Conservation (phyloP, 2,888 invertebrate species). For the Cylindroiulus punctatus region DNA sequence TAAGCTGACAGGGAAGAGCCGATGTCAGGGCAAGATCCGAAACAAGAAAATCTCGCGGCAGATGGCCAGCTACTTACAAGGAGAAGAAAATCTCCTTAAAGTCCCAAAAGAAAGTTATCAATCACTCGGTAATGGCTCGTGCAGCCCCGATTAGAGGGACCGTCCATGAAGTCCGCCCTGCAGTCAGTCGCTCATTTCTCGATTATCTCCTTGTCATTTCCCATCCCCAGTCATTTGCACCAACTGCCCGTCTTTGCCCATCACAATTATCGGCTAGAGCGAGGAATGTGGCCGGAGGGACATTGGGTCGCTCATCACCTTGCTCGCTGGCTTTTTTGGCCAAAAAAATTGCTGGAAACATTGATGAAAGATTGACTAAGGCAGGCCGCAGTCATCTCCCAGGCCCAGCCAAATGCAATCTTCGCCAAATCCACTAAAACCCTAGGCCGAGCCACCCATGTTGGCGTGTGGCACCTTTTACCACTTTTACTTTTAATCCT, state of each 20-base stretch:
- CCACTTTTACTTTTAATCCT: neutral
- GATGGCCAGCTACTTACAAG: neutral
- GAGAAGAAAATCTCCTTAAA: conserved; percentile 20
- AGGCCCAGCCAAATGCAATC: neutral
- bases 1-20: neutral
- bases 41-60: conserved; percentile 33
- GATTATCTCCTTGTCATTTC: conserved; percentile 26
- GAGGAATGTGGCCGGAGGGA: neutral
- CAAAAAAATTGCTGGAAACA: neutral
- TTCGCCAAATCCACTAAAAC: neutral
- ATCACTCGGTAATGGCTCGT: conserved; percentile 28
- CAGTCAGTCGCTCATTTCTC: neutral
- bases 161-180: conserved; percentile 25
- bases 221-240: neutral
- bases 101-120: conserved; percentile 11
- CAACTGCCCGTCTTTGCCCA: neutral
- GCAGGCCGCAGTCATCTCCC: neutral
- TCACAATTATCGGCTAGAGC: neutral
- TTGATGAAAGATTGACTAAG: neutral
- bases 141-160: conserved; percentile 5
- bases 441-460: neutral
- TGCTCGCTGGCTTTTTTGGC: neutral
- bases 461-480: neutral
- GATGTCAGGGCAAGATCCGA: neutral
- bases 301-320: neutral